Evolutionary conservation across 37 sponge, comb jelly and placozoan species (phyloP).

Genomic region (Axinella damicornis): DNA sequence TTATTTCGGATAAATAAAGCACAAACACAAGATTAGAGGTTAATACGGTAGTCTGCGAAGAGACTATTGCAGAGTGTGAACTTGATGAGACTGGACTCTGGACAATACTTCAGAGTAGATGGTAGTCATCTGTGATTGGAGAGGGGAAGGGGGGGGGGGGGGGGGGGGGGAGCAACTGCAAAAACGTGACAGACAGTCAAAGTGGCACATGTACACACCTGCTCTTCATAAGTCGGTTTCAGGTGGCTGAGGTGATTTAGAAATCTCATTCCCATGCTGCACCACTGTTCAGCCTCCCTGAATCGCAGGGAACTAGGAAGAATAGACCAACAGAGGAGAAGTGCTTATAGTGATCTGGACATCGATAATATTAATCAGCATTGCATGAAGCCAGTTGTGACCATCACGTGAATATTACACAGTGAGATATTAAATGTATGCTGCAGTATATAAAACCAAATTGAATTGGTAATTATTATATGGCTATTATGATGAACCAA

Average conservation of each 20-base stretch:
- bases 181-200: neutral
- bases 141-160: too few relatives aligned
- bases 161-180: too few relatives aligned
- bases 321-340: too few relatives aligned
- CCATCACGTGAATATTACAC: too few relatives aligned
- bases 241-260: constrained; percentile 69
- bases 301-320: constrained; percentile 50
- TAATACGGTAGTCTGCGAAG: neutral
- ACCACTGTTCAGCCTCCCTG: constrained; percentile 92
- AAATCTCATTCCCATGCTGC: constrained; percentile 85
- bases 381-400: too few relatives aligned
- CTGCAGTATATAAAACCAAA: too few relatives aligned
- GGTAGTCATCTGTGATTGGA: constrained; percentile 56
- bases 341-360: too few relatives aligned
- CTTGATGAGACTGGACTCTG: constrained; percentile 31
- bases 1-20: neutral
- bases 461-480: too few relatives aligned
- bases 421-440: too few relatives aligned
- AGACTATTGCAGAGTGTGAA: constrained; percentile 13
- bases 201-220: constrained; percentile 41
- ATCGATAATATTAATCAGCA: too few relatives aligned
- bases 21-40: too few relatives aligned
- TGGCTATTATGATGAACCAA: too few relatives aligned
- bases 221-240: constrained; percentile 76
- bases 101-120: constrained; percentile 73